Evolutionary conservation across 2,113 vertebrate genomes (phyloP), one percentile per base, ranked within the genome.

Genomic region (Psophia crepitans): DNA sequence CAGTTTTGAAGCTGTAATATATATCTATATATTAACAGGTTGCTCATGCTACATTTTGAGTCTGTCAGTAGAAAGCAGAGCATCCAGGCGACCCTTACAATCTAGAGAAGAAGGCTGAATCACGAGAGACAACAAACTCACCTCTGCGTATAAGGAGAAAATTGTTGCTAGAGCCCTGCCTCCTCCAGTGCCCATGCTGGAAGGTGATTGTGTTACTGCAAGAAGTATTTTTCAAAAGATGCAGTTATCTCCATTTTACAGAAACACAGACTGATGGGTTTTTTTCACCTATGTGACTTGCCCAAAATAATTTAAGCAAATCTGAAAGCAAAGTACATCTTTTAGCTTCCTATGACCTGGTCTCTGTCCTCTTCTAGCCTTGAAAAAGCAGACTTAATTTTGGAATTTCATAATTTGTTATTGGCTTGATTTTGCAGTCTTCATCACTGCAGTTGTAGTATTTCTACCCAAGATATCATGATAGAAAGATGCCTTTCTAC

Each of bases 191-290:
- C 8, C 7, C 3, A 6, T 0, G 1, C 8, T 43, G 32, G 17
- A 83, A 70, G 19, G 14, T 32, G 24, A 66, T 53, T 3, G 3
- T 32, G 9, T n/a, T 60, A 39, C 15, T 84, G 20, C 21, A 54
- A 30, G 48, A 44, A 87, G 21, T 58, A 56, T 57, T 87, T 93
- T 53, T 24, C 16, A 71, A 66, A 92, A 80, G 4, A 63, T 28
- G 6, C 5, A 20, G 24, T 66, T 78, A 79, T 74, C 22, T 87
- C 49, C 15, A 12, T 54, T 83, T 77, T 46, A 41, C 58, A 70
- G 18, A 37, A 16, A 65, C 39, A 51, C 4, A 87, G 66, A 43
- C 2, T 35, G 3, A 2, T 48, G 12, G 4, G 0, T 0, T 2
- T n/a, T 75, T 41, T 32, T 35, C 61, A n/a, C 20, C 16, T 15